Percentiles rank a stretch among this genome's conserved stretches.
phyloP scores from a whole-genome alignment of 1,140 invertebrate genomes.

The Bombus fervidus region DNA sequence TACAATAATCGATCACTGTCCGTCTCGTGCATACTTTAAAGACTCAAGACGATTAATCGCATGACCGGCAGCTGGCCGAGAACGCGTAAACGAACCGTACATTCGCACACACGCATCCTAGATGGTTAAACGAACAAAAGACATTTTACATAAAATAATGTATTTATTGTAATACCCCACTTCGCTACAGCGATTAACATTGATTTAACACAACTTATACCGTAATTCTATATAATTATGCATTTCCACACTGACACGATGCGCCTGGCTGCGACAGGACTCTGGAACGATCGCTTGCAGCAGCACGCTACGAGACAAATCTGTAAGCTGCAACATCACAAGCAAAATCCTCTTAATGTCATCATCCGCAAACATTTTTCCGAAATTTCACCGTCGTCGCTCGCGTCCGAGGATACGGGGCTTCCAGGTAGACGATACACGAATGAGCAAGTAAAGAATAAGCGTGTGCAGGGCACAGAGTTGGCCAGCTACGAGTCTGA shows the following conservation, averaged over 20 bases:
- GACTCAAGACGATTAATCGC: too few relatives aligned
- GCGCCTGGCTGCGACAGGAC: conserved; percentile 64
- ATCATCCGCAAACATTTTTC: not conserved
- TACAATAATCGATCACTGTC: not conserved
- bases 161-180: conserved; percentile 79
- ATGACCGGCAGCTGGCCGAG: too few relatives aligned
- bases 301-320: conserved; percentile 66
- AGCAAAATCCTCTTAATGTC: conserved; percentile 44
- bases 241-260: conserved; percentile 69
- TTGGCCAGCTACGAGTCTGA: conserved; percentile 29
- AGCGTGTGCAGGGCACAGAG: conserved; percentile 6
- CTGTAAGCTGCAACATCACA: conserved; percentile 72
- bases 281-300: conserved; percentile 67
- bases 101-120: not conserved
- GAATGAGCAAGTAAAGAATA: accelerated
- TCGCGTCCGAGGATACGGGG: not conserved
- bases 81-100: not conserved
- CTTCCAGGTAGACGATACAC: too few relatives aligned
- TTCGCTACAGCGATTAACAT: conserved; percentile 79
- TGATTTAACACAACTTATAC: conserved; percentile 74
- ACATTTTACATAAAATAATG: conserved; percentile 77
- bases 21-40: too few relatives aligned
- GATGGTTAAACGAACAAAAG: conserved; percentile 4
- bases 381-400: not conserved
- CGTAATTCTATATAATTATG: conserved; percentile 71